Evolutionary conservation across 2,797 vertebrate species (phyloP).

Genomic region (Bucorvus abyssinicus): DNA sequence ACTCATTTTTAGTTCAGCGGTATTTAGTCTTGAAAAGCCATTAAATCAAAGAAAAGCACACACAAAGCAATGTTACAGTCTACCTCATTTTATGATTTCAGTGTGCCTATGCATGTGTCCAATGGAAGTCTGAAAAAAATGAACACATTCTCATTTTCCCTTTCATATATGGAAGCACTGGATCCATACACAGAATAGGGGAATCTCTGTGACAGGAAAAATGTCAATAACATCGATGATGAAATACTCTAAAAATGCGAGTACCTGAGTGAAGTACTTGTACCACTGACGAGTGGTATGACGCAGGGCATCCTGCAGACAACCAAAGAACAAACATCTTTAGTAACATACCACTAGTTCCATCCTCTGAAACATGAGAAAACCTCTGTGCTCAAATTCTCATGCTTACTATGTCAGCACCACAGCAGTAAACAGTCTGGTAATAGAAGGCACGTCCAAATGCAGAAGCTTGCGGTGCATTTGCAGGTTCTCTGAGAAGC

Average conservation of each 20-base stretch:
- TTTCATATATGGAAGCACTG: neutral
- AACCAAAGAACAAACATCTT: neutral
- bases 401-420: neutral
- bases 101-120: accelerated
- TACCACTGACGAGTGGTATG: neutral
- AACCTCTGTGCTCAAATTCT: neutral
- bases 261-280: neutral
- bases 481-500: neutral
- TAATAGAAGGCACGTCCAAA: neutral
- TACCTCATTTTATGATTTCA: neutral
- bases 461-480: neutral
- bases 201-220: neutral
- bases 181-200: neutral
- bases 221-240: neutral
- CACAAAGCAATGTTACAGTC: neutral
- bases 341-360: neutral
- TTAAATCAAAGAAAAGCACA: neutral
- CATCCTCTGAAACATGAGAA: neutral
- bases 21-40: neutral
- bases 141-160: neutral
- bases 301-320: neutral
- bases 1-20: neutral
- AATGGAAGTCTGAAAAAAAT: neutral
- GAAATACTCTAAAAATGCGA: neutral
- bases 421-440: neutral